Percentiles rank a stretch among this genome's conserved stretches.
phyloP scores from a whole-genome alignment of 2,888 invertebrate genomes.

The Latrodectus elegans region DNA sequence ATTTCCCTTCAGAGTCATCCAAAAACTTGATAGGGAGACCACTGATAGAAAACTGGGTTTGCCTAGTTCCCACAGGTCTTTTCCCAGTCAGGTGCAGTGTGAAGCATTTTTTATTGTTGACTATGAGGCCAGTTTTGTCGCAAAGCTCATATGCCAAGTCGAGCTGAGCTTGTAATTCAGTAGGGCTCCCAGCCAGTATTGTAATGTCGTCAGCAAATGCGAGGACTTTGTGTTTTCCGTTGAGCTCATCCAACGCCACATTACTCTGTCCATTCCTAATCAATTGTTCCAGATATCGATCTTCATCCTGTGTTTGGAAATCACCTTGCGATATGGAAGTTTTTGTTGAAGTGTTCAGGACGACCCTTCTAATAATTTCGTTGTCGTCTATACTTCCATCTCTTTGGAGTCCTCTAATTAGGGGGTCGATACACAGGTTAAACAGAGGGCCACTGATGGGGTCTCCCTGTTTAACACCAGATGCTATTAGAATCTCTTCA shows the following conservation, averaged over 20 bases:
- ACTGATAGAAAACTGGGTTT: not conserved
- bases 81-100: not conserved
- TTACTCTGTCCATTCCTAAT: too few species aligned
- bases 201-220: not conserved
- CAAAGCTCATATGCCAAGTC: too few species aligned
- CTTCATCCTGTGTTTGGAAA: too few species aligned
- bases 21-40: too few species aligned
- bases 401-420: not conserved
- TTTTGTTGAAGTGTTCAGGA: too few species aligned
- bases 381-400: too few species aligned
- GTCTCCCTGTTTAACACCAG: conserved; percentile 10
- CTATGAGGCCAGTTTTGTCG: too few species aligned
- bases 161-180: not conserved
- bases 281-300: too few species aligned
- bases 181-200: not conserved
- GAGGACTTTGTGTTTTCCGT: not conserved
- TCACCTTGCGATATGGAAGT: too few species aligned
- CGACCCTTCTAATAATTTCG: too few species aligned
- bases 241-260: too few species aligned
- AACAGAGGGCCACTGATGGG: not conserved
- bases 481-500: not conserved
- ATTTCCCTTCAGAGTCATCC: too few species aligned
- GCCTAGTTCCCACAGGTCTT: not conserved
- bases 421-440: not conserved
- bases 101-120: not conserved